These are phyloP conservation scores for Babyrousa celebensis DNA, from an alignment of 2,797 vertebrate species.

Conservation along the genomic window DNA sequence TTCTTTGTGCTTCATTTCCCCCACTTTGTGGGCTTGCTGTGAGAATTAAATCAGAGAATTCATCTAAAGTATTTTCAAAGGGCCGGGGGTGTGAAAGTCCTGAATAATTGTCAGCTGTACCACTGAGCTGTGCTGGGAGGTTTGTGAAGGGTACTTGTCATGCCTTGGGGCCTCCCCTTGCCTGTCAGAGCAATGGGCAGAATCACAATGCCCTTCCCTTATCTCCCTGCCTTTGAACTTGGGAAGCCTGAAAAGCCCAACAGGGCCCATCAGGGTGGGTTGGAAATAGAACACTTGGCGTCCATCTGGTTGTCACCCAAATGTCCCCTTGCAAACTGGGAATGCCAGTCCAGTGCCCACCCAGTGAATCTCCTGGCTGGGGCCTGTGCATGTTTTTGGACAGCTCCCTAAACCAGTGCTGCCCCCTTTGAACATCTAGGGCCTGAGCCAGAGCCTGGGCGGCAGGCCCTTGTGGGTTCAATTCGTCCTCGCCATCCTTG, in stretches of 20 bases:
- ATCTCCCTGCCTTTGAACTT: background rate
- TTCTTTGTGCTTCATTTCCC: background rate
- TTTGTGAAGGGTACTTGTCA: fast-evolving
- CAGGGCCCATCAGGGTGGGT: background rate
- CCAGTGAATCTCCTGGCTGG: too few species aligned
- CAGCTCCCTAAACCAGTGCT: fast-evolving
- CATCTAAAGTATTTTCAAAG: background rate
- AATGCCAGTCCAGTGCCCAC: background rate
- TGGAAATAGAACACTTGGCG: background rate
- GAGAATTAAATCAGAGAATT: background rate
- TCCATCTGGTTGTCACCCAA: background rate
- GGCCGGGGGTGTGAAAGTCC: background rate
- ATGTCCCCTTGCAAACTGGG: background rate
- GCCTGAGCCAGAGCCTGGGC: background rate
- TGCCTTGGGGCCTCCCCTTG: background rate
- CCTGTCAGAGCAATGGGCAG: background rate
- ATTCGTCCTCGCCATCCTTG: background rate
- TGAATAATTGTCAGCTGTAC: too few species aligned
- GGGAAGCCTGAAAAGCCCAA: fast-evolving
- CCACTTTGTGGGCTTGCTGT: background rate
- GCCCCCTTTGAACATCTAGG: background rate
- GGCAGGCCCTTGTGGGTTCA: background rate
- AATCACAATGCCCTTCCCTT: background rate
- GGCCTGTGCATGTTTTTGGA: background rate
- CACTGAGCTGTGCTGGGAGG: too few species aligned